Conservation (phyloP, 1,140 invertebrate genomes). For the Zaprionus ornatus region DNA sequence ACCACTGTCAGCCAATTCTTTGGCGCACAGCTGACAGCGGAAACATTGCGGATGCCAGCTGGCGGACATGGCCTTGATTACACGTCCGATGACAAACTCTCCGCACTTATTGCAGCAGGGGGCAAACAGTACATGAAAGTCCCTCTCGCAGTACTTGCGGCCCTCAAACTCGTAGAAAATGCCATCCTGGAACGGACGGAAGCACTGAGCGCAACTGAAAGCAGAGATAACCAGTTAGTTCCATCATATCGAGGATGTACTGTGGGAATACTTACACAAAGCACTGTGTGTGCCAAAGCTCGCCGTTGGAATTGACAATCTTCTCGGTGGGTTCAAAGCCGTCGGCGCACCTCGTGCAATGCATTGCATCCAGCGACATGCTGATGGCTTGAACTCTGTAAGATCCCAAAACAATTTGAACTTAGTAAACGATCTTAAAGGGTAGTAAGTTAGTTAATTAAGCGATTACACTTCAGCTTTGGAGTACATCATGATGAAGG, state of each 20-base stretch:
- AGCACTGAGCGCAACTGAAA: constrained; percentile 98
- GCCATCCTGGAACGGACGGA: constrained; percentile 98
- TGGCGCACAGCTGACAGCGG: constrained; percentile 96
- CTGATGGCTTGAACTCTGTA: constrained; percentile 76
- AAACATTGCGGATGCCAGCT: constrained; percentile 99
- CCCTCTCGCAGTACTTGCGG: constrained; percentile 99
- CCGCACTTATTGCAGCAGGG: constrained; percentile 99
- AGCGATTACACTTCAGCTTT: constrained; percentile 70
- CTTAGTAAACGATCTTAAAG: constrained; percentile 4
- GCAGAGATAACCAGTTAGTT: constrained; percentile 5
- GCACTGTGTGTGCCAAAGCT: constrained; percentile 99
- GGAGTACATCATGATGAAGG: constrained; percentile 69
- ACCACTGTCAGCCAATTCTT: constrained; percentile 96
- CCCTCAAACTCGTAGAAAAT: constrained; percentile 99
- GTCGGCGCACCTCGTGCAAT: constrained; percentile 96
- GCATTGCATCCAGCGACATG: constrained; percentile 95
- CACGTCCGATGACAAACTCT: constrained; percentile 98
- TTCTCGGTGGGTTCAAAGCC: constrained; percentile 98
- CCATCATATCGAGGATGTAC: not conserved
- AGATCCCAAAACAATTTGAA: constrained; percentile 4
- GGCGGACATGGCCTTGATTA: constrained; percentile 99
- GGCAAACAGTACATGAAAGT: constrained; percentile 99
- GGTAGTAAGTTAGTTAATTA: constrained; percentile 1
- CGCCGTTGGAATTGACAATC: constrained; percentile 99
- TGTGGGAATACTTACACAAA: constrained; percentile 94